A percentile compares a stretch with the other conserved stretches of the same genome.
Evolutionary conservation across 2,888 invertebrate species (phyloP).

Genomic region (Coelopa pilipes): DNA sequence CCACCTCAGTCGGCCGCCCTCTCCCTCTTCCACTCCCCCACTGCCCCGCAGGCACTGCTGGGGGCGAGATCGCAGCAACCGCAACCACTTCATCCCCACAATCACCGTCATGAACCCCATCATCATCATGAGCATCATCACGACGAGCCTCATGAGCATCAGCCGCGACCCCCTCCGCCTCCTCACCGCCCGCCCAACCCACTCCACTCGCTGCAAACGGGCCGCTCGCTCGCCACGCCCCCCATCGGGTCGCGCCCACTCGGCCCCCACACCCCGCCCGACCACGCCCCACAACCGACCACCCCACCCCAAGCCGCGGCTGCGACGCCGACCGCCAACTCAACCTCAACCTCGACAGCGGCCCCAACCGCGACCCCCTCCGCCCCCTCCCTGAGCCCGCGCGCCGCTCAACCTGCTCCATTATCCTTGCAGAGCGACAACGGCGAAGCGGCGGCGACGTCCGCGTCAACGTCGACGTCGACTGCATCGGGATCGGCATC

Average conservation of each 20-base stretch:
- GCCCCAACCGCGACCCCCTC: constrained; percentile 39
- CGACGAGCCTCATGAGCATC: constrained; percentile 17
- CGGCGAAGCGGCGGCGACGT: constrained; percentile 38
- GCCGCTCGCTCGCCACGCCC: neutral
- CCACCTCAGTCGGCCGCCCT: no score
- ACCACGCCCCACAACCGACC: no score
- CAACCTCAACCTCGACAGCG: neutral
- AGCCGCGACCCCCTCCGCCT: neutral
- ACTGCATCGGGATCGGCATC: constrained; percentile 38
- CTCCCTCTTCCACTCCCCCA: no score
- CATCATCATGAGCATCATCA: constrained; percentile 23
- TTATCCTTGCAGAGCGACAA: constrained; percentile 33
- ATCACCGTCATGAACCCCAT: constrained; percentile 33
- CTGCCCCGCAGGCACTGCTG: no score
- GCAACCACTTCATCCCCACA: no score
- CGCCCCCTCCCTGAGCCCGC: constrained; percentile 39
- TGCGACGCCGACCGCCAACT: no score
- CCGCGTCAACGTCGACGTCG: constrained; percentile 45
- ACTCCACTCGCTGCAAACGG: constrained; percentile 41
- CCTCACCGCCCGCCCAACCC: constrained; percentile 39
- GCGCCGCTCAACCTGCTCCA: constrained; percentile 24
- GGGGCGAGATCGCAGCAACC: no score
- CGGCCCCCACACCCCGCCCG: no score
- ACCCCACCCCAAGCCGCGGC: no score
- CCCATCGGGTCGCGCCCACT: no score